These are phyloP conservation scores for Tricholaema leucomelas DNA, from an alignment of 2,113 vertebrate species.

Conservation along the genomic window DNA sequence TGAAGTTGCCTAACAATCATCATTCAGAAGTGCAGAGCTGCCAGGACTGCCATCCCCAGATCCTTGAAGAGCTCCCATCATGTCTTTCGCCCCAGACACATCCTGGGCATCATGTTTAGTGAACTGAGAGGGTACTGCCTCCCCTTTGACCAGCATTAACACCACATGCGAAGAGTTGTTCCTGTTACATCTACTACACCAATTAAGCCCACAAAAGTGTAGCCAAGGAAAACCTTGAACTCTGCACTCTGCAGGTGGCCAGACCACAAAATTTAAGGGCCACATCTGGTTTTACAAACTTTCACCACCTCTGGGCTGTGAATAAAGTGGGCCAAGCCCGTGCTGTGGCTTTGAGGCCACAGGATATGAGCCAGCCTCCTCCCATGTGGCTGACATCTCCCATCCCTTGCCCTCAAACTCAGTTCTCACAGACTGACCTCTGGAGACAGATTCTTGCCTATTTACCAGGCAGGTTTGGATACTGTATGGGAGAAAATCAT, in stretches of 20 bases:
- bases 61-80: not conserved
- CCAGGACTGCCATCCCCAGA: not conserved
- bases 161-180: not conserved
- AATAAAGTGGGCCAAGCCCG: fast-evolving
- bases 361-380: not conserved
- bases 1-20: not conserved
- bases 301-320: not conserved
- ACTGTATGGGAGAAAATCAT: not conserved
- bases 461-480: not conserved
- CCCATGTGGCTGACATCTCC: not conserved
- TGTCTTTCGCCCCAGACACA: not conserved
- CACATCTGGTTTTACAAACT: not conserved
- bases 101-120: not conserved
- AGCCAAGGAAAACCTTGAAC: not conserved
- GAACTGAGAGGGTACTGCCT: not conserved
- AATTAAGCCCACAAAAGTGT: not conserved
- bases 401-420: not conserved
- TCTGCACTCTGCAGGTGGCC: not conserved
- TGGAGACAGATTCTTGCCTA: not conserved
- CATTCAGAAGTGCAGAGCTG: not conserved
- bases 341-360: fast-evolving
- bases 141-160: not conserved
- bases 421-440: not conserved
- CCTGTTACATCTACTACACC: not conserved
- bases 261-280: not conserved